Percentiles rank a stretch among this genome's conserved stretches.
phyloP scores from a whole-genome alignment of 1,140 invertebrate species.

The Drosophila nannoptera region DNA sequence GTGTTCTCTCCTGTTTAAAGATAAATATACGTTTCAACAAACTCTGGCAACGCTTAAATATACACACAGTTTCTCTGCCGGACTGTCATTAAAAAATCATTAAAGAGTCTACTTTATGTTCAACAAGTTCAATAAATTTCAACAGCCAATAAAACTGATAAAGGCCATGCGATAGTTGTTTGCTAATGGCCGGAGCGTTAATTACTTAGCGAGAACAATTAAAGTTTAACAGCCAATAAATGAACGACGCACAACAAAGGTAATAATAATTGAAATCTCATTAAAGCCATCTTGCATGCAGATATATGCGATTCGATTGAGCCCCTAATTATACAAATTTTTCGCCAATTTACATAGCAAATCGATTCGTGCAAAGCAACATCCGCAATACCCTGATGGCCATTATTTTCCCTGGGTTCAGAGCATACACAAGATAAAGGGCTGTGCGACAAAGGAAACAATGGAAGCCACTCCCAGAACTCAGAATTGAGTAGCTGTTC shows the following conservation, averaged over 20 bases:
- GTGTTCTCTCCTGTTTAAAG: no score
- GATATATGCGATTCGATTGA: no score
- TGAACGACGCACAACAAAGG: slow-evolving; percentile 16
- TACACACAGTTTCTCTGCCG: no score
- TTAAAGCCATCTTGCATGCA: no score
- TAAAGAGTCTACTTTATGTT: background rate
- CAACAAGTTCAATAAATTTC: no score
- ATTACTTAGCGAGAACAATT: slow-evolving; percentile 58
- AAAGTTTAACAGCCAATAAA: slow-evolving; percentile 50
- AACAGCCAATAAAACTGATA: slow-evolving; percentile 53
- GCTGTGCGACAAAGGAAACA: background rate
- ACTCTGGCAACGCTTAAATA: no score
- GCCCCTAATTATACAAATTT: no score
- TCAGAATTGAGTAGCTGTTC: slow-evolving; percentile 19
- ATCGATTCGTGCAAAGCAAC: no score
- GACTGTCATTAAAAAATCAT: background rate
- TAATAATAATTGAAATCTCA: no score
- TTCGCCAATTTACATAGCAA: no score
- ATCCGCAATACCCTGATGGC: no score
- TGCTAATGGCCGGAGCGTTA: slow-evolving; percentile 54
- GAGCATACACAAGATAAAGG: background rate
- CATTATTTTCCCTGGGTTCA: background rate
- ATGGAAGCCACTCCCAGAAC: slow-evolving; percentile 5
- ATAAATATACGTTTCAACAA: no score
- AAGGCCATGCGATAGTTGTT: slow-evolving; percentile 48